Percentiles rank a stretch among this genome's conserved stretches.
Evolutionary conservation across 2,888 invertebrate genomes (phyloP).

Genomic region (Seira ritae): DNA sequence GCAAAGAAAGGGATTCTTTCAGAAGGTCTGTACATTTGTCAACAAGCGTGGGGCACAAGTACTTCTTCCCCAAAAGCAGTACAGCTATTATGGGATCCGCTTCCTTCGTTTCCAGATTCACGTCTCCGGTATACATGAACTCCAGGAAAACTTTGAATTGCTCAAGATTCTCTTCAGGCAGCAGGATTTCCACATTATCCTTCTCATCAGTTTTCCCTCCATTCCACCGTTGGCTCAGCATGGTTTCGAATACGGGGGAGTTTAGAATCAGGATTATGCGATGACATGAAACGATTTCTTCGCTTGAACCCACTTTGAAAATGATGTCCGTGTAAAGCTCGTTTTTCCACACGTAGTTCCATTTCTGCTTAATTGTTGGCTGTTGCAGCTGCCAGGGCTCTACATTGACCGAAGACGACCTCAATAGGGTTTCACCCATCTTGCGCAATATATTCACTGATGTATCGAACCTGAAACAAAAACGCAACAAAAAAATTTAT

Average conservation of each 20-base stretch:
- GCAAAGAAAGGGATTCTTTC: slow-evolving; percentile 60
- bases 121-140: slow-evolving; percentile 64
- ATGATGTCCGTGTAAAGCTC: slow-evolving; percentile 64
- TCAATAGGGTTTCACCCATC: slow-evolving; percentile 64
- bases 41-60: slow-evolving; percentile 62
- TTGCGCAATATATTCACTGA: slow-evolving; percentile 15
- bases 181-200: slow-evolving; percentile 44
- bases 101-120: slow-evolving; percentile 42
- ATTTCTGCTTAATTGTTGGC: slow-evolving; percentile 59
- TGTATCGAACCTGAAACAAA: neutral
- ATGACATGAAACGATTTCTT: slow-evolving; percentile 58
- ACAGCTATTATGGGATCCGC: slow-evolving; percentile 57
- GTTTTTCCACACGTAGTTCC: slow-evolving; percentile 65
- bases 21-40: slow-evolving; percentile 62
- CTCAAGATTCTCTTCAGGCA: slow-evolving; percentile 66
- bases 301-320: slow-evolving; percentile 59
- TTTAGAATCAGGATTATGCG: slow-evolving; percentile 66
- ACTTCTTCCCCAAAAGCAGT: slow-evolving; percentile 68
- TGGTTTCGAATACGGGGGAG: slow-evolving; percentile 71
- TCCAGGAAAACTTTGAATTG: slow-evolving; percentile 65
- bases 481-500: too few species aligned
- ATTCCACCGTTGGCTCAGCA: slow-evolving; percentile 68
- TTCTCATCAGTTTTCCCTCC: slow-evolving; percentile 18
- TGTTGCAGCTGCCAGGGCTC: slow-evolving; percentile 67
- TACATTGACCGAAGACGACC: slow-evolving; percentile 29